A percentile compares a stretch with the other conserved stretches of the same genome.
These are phyloP conservation scores for Lineus longissimus DNA, from an alignment of 1,140 invertebrate species.

Conservation along the genomic window DNA sequence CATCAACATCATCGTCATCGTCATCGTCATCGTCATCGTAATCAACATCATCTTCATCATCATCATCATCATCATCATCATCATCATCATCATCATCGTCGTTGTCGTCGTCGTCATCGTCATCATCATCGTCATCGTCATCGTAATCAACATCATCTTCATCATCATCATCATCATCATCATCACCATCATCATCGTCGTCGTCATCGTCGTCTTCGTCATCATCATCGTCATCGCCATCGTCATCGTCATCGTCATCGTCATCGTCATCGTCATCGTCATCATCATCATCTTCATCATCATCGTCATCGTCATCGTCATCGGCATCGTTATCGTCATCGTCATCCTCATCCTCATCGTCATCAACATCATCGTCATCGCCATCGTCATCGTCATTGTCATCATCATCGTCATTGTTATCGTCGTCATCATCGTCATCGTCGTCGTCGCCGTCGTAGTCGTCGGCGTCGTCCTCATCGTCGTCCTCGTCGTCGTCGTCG, in stretches of 20 bases:
- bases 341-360: not conserved
- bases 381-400: too few relatives aligned
- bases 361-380: too few relatives aligned
- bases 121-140: too few relatives aligned
- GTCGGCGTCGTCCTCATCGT: not conserved
- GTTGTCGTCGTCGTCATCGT: not conserved
- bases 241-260: too few relatives aligned
- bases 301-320: slow-evolving; percentile 8
- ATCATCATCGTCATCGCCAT: slow-evolving; percentile 15
- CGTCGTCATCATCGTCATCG: slow-evolving; percentile 12
- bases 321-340: slow-evolving; percentile 12
- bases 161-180: too few relatives aligned
- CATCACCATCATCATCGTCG: too few relatives aligned
- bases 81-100: slow-evolving; percentile 9
- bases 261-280: too few relatives aligned
- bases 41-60: too few relatives aligned
- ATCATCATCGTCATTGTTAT: too few relatives aligned
- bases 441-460: slow-evolving; percentile 1
- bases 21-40: too few relatives aligned
- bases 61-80: not conserved
- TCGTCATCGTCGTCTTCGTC: slow-evolving; percentile 10
- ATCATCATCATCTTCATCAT: too few relatives aligned
- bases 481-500: not conserved
- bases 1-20: not conserved
- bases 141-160: too few relatives aligned